phyloP scores from a whole-genome alignment of 2,888 invertebrate species.

The Tineola bisselliella region DNA sequence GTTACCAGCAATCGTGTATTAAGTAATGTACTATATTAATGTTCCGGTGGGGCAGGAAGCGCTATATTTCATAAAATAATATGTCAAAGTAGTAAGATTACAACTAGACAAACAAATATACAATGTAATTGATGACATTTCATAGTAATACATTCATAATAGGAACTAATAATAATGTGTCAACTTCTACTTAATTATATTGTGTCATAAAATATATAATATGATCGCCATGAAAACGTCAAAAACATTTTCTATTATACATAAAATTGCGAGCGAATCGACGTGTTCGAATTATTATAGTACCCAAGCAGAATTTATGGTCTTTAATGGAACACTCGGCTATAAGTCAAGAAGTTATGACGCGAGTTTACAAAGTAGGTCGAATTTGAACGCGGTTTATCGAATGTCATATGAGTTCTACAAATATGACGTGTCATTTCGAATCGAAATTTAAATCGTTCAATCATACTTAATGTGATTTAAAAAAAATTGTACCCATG shows the following conservation, averaged over 20 bases:
- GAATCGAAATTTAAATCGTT: background rate
- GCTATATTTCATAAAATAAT: no score
- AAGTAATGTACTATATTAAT: no score
- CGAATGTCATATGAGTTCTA: slow-evolving; percentile 18
- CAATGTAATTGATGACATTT: background rate
- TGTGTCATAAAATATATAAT: background rate
- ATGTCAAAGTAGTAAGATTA: no score
- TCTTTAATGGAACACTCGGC: slow-evolving; percentile 11
- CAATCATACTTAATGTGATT: background rate
- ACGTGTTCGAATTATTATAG: slow-evolving; percentile 3
- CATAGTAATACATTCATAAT: background rate
- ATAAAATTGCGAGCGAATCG: slow-evolving; percentile 3
- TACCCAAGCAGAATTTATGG: slow-evolving; percentile 6
- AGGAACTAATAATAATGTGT: background rate
- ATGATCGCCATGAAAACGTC: background rate
- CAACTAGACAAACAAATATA: no score
- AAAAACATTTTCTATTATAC: slow-evolving; percentile 2
- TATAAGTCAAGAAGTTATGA: slow-evolving; percentile 22
- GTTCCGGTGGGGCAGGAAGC: no score
- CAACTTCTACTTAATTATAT: background rate
- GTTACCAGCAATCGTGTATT: background rate
- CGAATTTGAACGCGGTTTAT: slow-evolving; percentile 19
- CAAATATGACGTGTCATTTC: slow-evolving; percentile 3
- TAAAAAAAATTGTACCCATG: no score
- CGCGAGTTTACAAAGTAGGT: slow-evolving; percentile 22